Evolutionary conservation across 1,140 invertebrate genomes (phyloP).

Genomic region (Ceratina australensis): DNA sequence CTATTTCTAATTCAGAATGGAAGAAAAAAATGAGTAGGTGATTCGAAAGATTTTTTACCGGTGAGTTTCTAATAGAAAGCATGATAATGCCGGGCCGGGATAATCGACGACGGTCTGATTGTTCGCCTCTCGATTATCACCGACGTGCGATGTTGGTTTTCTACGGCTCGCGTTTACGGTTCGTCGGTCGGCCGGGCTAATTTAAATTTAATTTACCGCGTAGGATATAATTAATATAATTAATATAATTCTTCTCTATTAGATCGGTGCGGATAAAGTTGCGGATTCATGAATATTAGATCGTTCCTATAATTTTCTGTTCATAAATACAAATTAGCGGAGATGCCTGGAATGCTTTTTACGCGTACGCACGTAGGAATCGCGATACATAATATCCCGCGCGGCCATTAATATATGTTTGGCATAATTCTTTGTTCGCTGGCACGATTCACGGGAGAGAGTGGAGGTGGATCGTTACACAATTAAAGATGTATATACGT

Average conservation of each 20-base stretch:
- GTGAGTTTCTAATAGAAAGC: too few species aligned
- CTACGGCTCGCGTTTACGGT: too few species aligned
- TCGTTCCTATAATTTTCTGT: constrained; percentile 38
- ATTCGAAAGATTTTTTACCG: too few species aligned
- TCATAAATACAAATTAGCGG: constrained; percentile 48
- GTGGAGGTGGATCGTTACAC: constrained; percentile 22
- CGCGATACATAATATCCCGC: background rate
- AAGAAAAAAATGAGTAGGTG: too few species aligned
- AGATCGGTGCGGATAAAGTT: constrained; percentile 24
- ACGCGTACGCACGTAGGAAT: background rate
- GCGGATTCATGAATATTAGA: constrained; percentile 39
- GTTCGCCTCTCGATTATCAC: background rate
- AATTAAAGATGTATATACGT: constrained; percentile 7
- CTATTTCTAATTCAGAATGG: too few species aligned
- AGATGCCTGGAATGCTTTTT: constrained; percentile 9
- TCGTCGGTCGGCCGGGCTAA: background rate
- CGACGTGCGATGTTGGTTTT: background rate
- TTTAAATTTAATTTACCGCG: constrained; percentile 42
- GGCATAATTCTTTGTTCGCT: constrained; percentile 17
- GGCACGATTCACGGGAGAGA: constrained; percentile 26
- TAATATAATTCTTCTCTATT: constrained; percentile 45
- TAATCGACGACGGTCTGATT: background rate
- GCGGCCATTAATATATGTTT: constrained; percentile 40
- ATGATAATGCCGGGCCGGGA: background rate
- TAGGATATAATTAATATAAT: constrained; percentile 46